phyloP scores from a whole-genome alignment of 2,888 invertebrate genomes.

The Orchestes rusci region DNA sequence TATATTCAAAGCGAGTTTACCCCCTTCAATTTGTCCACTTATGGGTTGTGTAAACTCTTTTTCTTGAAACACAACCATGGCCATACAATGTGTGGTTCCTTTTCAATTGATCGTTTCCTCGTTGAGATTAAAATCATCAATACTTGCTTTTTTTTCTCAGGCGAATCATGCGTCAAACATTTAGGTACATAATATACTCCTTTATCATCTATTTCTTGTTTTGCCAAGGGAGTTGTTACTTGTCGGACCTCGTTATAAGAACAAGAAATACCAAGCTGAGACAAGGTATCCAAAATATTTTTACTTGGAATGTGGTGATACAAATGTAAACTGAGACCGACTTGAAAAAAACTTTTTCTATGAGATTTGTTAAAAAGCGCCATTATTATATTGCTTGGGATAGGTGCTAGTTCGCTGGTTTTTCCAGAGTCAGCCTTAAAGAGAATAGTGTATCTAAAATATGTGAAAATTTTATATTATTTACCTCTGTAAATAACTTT shows the following conservation, averaged over 20 bases:
- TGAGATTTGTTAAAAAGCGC: slow-evolving; percentile 15
- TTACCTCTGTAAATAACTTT: no score
- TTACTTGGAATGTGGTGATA: slow-evolving; percentile 21
- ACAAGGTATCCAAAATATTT: slow-evolving; percentile 16
- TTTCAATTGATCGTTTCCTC: slow-evolving; percentile 17
- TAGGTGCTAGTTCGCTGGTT: slow-evolving; percentile 13
- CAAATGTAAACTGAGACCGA: slow-evolving; percentile 21
- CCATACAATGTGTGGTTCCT: slow-evolving; percentile 12
- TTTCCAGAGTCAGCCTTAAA: slow-evolving; percentile 7
- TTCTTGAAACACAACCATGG: slow-evolving; percentile 23
- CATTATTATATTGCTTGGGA: slow-evolving; percentile 22
- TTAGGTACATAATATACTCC: not conserved
- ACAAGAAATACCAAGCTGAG: not conserved
- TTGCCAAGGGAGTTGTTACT: slow-evolving; percentile 1
- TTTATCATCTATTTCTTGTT: slow-evolving; percentile 2
- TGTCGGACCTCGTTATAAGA: slow-evolving; percentile 3
- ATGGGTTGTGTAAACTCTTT: slow-evolving; percentile 6
- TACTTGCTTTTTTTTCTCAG: slow-evolving; percentile 4
- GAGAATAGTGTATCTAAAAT: no score
- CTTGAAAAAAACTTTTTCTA: slow-evolving; percentile 22
- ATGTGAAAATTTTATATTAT: no score
- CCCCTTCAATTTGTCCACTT: slow-evolving; percentile 11
- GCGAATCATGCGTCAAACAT: not conserved
- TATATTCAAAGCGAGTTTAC: slow-evolving; percentile 3
- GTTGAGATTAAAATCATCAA: slow-evolving; percentile 16